Base-by-base conservation (phyloP, 1,140 invertebrate species). In the Drosophila sp. region DNA sequence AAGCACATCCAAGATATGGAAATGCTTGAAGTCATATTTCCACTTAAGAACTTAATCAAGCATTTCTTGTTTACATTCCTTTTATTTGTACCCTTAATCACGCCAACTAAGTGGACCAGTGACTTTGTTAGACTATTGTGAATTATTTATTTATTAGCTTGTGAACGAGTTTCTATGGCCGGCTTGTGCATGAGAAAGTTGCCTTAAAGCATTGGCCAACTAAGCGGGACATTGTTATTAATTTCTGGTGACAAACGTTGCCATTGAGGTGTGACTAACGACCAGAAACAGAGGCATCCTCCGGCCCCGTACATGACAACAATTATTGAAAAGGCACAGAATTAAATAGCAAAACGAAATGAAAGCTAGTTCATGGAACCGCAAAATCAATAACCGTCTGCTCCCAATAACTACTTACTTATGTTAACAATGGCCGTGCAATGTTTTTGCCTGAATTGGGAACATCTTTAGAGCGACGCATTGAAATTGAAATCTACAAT, bases 241-340 rank as follows among this genome's bases (percentile, higher is more conserved):
- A 87, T 86, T 86, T 86, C 79, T 82, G 67, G 83, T 89, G 82
- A 87, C 82, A 87, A 89, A 89, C 72, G 73, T 69, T 82, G 82
- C 72, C 82, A 87, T 89, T 89, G 78, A 89, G 79, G 81, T 56
- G 79, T 89, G 82, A 59, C 76, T 64, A 86, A 87, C 82, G 45
- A 87, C 61, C 82, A 79, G 82, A 81, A 86, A 86, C 78, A n/a
- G 46, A 62, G 9, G 27, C 14, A 32, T 53, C 43, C 53, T 21
- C 40, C 41, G 53, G 41, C 34, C 50, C 79, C 16, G 32, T 8
- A 18, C 71, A 53, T 38, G 61, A 59, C 80, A 80, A 57, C 56
- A 67, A 45, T 56, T 62, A 80, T 61, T 76, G 63, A 76, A 76
- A 63, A 59, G 72, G 63, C 41, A 59, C 51, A 72, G 58, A 70